Conservation (phyloP, 2,113 vertebrate species). For the Phainopepla nitens region DNA sequence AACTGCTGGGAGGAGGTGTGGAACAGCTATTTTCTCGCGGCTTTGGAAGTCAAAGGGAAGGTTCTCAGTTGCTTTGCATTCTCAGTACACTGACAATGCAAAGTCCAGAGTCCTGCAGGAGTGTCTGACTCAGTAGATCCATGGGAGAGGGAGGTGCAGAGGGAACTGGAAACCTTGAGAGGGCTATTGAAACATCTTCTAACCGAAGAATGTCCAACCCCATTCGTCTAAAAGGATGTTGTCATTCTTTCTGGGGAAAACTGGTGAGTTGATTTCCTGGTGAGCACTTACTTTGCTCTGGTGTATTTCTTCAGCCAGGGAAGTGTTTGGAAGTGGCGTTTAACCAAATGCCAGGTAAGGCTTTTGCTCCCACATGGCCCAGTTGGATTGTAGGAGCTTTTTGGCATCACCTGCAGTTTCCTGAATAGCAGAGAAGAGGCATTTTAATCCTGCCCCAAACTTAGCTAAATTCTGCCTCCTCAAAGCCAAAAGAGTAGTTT, state of each 20-base stretch:
- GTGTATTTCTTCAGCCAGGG: not conserved
- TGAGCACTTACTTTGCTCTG: not conserved
- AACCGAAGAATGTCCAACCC: not conserved
- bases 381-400: not conserved
- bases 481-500: not conserved
- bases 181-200: not conserved
- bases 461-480: not conserved
- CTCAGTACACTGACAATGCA: not conserved
- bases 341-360: not conserved
- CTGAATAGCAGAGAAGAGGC: not conserved
- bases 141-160: not conserved
- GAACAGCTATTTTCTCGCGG: not conserved
- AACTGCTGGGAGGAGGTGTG: not conserved
- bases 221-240: not conserved
- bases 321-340: no score
- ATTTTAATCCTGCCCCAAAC: not conserved
- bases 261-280: not conserved
- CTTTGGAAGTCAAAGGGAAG: not conserved
- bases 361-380: not conserved
- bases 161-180: not conserved
- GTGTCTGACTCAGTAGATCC: not conserved
- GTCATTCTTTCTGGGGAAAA: not conserved
- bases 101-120: not conserved
- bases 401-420: not conserved
- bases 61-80: not conserved